These are phyloP conservation scores for Cololabis saira DNA, from an alignment of 2,113 vertebrate genomes.

Conservation along the genomic window DNA sequence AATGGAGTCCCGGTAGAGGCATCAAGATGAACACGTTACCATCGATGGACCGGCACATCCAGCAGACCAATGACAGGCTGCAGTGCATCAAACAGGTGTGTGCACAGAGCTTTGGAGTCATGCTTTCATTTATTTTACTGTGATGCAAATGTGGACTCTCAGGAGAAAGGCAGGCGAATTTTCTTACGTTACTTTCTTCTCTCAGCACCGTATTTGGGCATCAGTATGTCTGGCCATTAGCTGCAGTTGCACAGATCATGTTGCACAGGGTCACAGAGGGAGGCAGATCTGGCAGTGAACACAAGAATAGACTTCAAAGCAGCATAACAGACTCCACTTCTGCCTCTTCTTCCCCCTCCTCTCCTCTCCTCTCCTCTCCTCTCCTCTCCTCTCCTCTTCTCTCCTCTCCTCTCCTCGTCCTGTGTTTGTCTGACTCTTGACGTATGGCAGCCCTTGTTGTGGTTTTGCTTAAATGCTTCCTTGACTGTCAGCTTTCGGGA, in stretches of 20 bases:
- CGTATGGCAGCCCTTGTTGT: slow-evolving; percentile 57
- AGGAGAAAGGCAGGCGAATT: slow-evolving; percentile 21
- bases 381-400: not conserved
- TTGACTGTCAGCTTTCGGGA: slow-evolving; percentile 57
- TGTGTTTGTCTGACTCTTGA: slow-evolving; percentile 55
- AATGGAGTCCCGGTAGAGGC: slow-evolving; percentile 99
- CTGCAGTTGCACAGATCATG: slow-evolving; percentile 71
- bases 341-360: not conserved
- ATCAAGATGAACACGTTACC: slow-evolving; percentile 97
- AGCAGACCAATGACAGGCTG: slow-evolving; percentile 99
- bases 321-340: slow-evolving; percentile 39
- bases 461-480: slow-evolving; percentile 61
- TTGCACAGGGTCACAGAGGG: slow-evolving; percentile 68
- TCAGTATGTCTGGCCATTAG: slow-evolving; percentile 76
- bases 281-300: slow-evolving; percentile 57
- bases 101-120: not conserved
- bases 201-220: slow-evolving; percentile 73
- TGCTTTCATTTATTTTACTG: not conserved
- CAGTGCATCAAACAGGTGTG: slow-evolving; percentile 99
- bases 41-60: slow-evolving; percentile 99
- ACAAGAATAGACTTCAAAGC: slow-evolving; percentile 67
- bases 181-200: slow-evolving; percentile 37
- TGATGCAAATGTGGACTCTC: not conserved
- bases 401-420: slow-evolving; percentile 1
- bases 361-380: not conserved